Base-by-base conservation (phyloP, 2,113 vertebrate genomes). In the Globicephala melas region DNA sequence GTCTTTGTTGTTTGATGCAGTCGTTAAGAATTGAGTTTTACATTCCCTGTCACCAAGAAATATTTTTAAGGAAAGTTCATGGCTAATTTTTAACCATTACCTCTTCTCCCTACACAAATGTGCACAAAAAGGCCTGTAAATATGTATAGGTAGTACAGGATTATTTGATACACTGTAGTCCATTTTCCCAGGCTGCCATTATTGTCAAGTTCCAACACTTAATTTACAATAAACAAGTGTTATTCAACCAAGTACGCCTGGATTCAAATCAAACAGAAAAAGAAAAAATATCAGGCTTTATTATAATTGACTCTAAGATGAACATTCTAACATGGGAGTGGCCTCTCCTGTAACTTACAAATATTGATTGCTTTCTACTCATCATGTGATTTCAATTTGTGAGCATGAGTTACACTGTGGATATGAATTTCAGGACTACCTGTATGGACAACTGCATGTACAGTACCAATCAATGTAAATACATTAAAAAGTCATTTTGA, bases 61-160 rank as follows among this genome's bases (percentile, higher is more conserved):
- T 7, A 71, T 50, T 97, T 94, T 71, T 70, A 85, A 95, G 76
- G 25, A 70, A 91, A 55, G n/a, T 60, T 92, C 28, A 41, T 47
- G 9, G 26, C 84, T 96, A 84, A 94, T 58, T 94, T 96, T 95
- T 94, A 97, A 92, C 53, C 83, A 88, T 89, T 79, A 95, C n/a
- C 41, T 94, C 84, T 90, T 44, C 12, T 70, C 74, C 9, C 87
- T 85, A 96, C 23, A 73, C 14, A 92, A 10, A 71, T 7, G 14
- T 80, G 65, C 58, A 89, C 60, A 84, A 17, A 91, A 88, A 97
- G 36, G 21, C 63, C 74, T 94, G 26, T 76, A 94, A 94, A 84
- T 91, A 80, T 65, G 91, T 84, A 36, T 92, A 90, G 58, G 44
- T 79, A 93, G 47, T 83, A 85, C 15, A 93, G 17, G 28, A 83